Percentiles rank a stretch among this genome's conserved stretches.
Conservation (phyloP, 2,888 invertebrate genomes). For the Ceriagrion tenellum region DNA sequence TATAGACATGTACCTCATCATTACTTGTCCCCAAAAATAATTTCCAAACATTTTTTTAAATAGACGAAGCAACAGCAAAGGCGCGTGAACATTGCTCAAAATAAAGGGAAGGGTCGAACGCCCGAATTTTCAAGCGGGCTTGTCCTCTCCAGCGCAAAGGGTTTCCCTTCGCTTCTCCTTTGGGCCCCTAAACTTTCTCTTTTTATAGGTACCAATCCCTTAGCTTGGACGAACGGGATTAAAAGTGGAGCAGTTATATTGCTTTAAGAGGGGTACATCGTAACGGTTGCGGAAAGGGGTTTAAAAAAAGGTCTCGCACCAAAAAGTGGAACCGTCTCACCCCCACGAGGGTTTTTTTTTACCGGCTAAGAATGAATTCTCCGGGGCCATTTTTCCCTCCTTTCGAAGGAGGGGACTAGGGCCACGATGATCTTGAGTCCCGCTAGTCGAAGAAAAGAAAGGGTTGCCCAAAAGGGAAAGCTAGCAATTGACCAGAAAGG, state of each 20-base stretch:
- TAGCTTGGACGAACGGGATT: not conserved
- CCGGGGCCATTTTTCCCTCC: not conserved
- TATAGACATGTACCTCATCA: too few relatives aligned
- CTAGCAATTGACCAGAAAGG: not conserved
- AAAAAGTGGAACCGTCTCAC: not conserved
- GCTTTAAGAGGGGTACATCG: not conserved
- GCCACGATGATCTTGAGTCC: not conserved
- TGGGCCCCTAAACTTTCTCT: conserved; percentile 36
- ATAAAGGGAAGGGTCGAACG: too few relatives aligned
- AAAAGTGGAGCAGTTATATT: conserved; percentile 13
- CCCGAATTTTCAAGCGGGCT: not conserved
- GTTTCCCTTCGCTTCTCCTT: not conserved
- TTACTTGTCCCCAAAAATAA: too few relatives aligned
- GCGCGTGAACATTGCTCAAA: too few relatives aligned
- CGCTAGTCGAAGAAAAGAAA: not conserved
- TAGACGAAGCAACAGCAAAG: too few relatives aligned
- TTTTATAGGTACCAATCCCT: not conserved
- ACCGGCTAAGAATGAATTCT: not conserved
- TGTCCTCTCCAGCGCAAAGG: not conserved
- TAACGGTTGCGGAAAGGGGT: not conserved
- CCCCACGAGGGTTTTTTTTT: not conserved
- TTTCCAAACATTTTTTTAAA: too few relatives aligned
- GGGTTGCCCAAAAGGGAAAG: conserved; percentile 52
- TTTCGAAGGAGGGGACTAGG: not conserved
- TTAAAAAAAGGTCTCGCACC: not conserved